Conservation (phyloP, 1,140 invertebrate species). For the Eurosta solidaginis region DNA sequence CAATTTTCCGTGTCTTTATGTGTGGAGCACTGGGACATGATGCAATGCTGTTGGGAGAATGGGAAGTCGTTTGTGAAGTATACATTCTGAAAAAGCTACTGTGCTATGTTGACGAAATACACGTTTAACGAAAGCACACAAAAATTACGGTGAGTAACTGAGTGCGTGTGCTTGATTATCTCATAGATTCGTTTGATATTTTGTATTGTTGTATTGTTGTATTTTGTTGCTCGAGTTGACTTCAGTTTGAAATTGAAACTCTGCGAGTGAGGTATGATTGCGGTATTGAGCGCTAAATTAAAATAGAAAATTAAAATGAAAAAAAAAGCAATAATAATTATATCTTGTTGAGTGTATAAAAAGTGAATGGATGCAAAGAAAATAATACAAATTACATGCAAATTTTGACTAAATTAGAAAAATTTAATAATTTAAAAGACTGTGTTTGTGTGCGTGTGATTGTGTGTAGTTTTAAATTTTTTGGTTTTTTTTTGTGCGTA, state of each 20-base stretch:
- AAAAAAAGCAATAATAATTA: background rate
- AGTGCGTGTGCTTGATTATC: background rate
- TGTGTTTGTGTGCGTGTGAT: background rate
- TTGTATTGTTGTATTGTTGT: too few species aligned
- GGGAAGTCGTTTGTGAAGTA: background rate
- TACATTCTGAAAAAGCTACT: background rate
- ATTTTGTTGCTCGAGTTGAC: background rate
- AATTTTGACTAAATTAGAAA: background rate
- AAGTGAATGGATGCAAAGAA: background rate
- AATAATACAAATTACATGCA: background rate
- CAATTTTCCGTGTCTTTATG: too few species aligned
- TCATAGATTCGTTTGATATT: constrained; percentile 18
- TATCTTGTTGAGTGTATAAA: background rate
- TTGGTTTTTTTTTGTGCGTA: background rate
- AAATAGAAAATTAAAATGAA: background rate
- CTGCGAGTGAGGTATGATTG: constrained; percentile 11
- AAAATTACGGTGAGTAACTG: background rate
- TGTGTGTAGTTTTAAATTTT: background rate
- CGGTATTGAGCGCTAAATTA: background rate
- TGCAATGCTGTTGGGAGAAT: background rate
- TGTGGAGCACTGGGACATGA: background rate
- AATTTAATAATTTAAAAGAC: background rate
- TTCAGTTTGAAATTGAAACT: constrained; percentile 22
- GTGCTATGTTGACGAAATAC: too few species aligned
- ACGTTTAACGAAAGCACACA: background rate